A percentile compares a stretch with the other conserved stretches of the same genome.
Evolutionary conservation across 2,888 invertebrate species (phyloP).

Genomic region (Phalangium opilio): DNA sequence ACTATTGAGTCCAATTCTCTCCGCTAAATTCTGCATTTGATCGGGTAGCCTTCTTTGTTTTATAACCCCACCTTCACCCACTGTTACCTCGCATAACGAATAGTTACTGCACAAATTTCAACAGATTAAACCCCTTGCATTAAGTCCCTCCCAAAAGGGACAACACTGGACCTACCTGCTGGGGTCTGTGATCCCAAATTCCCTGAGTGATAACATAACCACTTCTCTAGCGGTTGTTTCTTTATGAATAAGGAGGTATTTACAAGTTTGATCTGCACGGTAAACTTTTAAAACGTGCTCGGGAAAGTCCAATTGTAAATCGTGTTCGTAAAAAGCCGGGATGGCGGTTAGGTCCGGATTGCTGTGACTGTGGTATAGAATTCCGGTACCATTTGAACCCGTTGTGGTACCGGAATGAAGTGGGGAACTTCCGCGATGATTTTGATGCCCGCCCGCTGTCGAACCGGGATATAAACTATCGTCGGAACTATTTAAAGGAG

Average conservation of each 20-base stretch:
- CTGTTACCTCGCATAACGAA: conserved; percentile 88
- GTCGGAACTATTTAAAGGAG: conserved; percentile 22
- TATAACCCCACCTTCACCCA: conserved; percentile 85
- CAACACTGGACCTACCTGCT: conserved; percentile 39
- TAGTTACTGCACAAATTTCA: conserved; percentile 35
- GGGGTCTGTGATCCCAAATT: conserved; percentile 87
- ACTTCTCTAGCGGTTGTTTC: conserved; percentile 56
- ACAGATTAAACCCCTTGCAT: neutral
- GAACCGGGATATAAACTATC: conserved; percentile 21
- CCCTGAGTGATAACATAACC: conserved; percentile 89
- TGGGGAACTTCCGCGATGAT: conserved; percentile 8
- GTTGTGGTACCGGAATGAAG: conserved; percentile 3
- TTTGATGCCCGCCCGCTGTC: conserved; percentile 6
- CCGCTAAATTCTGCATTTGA: conserved; percentile 85
- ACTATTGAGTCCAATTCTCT: conserved; percentile 62
- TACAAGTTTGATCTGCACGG: conserved; percentile 92
- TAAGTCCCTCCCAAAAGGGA: neutral
- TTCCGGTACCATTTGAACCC: conserved; percentile 29
- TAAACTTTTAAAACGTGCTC: conserved; percentile 72
- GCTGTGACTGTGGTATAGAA: conserved; percentile 68
- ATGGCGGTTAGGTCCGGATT: conserved; percentile 54
- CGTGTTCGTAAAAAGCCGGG: conserved; percentile 17
- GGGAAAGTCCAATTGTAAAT: conserved; percentile 22
- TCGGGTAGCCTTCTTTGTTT: conserved; percentile 91
- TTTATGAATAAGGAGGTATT: conserved; percentile 90